phyloP scores from a whole-genome alignment of 1,140 invertebrate species.

The Drosophila ercepeae region DNA sequence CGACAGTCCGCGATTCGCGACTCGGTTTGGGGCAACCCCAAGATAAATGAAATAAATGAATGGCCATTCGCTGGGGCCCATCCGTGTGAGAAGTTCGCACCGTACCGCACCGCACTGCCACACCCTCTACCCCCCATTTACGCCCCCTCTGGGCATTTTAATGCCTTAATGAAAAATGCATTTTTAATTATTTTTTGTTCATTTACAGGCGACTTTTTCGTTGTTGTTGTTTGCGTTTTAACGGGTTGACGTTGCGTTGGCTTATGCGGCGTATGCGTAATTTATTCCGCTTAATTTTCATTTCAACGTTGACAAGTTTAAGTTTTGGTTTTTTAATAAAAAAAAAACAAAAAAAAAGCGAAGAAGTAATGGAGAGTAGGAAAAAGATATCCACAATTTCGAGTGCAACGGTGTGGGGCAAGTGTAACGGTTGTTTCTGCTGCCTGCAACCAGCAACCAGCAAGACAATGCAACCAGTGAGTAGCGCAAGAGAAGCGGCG shows the following conservation, averaged over 20 bases:
- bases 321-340: constrained; percentile 40
- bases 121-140: neutral
- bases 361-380: neutral
- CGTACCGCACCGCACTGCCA: neutral
- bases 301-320: constrained; percentile 60
- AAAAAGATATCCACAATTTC: constrained; percentile 15
- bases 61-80: constrained; percentile 33
- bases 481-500: constrained; percentile 6
- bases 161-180: constrained; percentile 80
- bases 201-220: constrained; percentile 55
- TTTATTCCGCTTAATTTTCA: constrained; percentile 62
- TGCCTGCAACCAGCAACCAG: neutral
- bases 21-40: constrained; percentile 39
- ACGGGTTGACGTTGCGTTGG: constrained; percentile 45
- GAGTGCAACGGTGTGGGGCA: constrained; percentile 4
- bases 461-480: constrained; percentile 19
- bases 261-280: constrained; percentile 75
- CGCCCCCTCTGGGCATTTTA: constrained; percentile 38
- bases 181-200: constrained; percentile 81
- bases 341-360: neutral
- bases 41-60: constrained; percentile 81
- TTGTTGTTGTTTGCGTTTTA: constrained; percentile 1
- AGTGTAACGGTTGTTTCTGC: constrained; percentile 5
- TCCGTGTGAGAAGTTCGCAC: neutral
- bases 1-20: constrained; percentile 1